phyloP scores from a whole-genome alignment of 2,797 vertebrate genomes.

The Dallia pectoralis region DNA sequence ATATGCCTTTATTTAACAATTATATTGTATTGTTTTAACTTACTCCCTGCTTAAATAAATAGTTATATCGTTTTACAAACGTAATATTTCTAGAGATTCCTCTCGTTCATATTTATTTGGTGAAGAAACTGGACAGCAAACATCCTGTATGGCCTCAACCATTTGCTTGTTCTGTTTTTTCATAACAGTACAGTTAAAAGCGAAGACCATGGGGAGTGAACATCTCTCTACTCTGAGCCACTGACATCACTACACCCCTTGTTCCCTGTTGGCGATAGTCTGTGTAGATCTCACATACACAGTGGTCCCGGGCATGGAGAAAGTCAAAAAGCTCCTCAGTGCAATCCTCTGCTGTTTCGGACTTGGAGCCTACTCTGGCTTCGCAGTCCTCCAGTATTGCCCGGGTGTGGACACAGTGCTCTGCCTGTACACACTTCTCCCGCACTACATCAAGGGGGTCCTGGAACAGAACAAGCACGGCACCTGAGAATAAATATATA shows the following conservation, averaged over 20 bases:
- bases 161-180: too few relatives aligned
- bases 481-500: not conserved
- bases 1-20: too few relatives aligned
- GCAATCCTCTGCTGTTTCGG: conserved; percentile 85
- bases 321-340: conserved; percentile 97
- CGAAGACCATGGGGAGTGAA: too few relatives aligned
- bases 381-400: conserved; percentile 84
- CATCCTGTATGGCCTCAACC: too few relatives aligned
- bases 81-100: too few relatives aligned
- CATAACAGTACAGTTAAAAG: too few relatives aligned
- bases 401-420: conserved; percentile 81
- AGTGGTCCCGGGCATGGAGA: conserved; percentile 93
- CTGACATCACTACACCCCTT: not conserved
- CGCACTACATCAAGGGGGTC: conserved; percentile 84
- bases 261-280: not conserved
- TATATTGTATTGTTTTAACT: too few relatives aligned
- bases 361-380: conserved; percentile 82
- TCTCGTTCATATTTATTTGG: too few relatives aligned
- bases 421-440: conserved; percentile 82
- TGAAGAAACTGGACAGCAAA: too few relatives aligned
- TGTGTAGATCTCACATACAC: conserved; percentile 76
- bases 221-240: not conserved
- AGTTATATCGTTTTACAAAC: too few relatives aligned
- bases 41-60: too few relatives aligned
- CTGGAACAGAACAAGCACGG: conserved; percentile 58